Evolutionary conservation across 2,113 vertebrate species (phyloP).

Genomic region (Seriola aureovittata): DNA sequence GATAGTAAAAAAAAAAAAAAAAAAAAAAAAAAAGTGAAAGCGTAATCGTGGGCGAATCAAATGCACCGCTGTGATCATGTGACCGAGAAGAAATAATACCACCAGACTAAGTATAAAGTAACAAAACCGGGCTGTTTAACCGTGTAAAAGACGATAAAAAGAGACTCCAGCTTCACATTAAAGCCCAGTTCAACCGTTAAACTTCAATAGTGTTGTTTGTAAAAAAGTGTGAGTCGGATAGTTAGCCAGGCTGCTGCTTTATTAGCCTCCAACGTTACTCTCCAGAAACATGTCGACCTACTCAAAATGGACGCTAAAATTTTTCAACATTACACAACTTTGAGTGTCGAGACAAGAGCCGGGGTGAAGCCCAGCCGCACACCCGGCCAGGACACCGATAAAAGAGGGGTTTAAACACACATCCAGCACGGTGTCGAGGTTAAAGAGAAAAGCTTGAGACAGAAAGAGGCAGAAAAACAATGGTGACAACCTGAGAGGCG

Average conservation of each 20-base stretch:
- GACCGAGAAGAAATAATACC: constrained; percentile 83
- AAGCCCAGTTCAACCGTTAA: neutral
- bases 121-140: constrained; percentile 60
- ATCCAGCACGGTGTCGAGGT: constrained; percentile 9
- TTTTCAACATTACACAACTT: constrained; percentile 83
- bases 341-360: constrained; percentile 32
- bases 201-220: constrained; percentile 1
- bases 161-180: accelerated
- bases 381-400: neutral
- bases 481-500: neutral
- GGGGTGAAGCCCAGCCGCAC: neutral
- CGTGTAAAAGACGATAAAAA: neutral
- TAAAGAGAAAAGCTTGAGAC: neutral
- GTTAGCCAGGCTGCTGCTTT: constrained; percentile 71
- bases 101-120: constrained; percentile 74
- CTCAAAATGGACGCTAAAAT: constrained; percentile 96
- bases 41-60: constrained; percentile 84
- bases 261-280: constrained; percentile 70
- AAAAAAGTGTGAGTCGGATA: constrained; percentile 52
- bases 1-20: constrained; percentile 20
- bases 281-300: constrained; percentile 93
- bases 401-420: neutral
- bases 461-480: neutral
- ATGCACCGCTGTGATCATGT: constrained; percentile 86
- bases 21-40: constrained; percentile 77